Evolutionary conservation across 2,888 invertebrate genomes (phyloP), one percentile per base, ranked within the genome.

Genomic region (Cataglyphis livida): DNA sequence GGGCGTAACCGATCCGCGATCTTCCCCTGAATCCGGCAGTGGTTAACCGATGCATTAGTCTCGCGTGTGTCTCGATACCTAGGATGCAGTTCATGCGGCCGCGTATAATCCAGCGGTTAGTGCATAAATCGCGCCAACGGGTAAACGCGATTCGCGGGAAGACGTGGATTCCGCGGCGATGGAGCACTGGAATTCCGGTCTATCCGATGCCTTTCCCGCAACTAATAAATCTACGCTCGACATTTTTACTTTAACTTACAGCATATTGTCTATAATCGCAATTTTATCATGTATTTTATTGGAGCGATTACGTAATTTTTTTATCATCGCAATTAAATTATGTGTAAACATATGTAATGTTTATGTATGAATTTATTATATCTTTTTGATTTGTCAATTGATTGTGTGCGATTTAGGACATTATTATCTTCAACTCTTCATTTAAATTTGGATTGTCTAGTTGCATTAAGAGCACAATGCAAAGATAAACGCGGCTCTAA

Each of bases 1-100:
- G 83, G 89, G 87, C 88, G 89, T 87, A 84, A 73, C 78, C 85
- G 89, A 90, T 89, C 85, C 81, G 78, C 87, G 90, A 89, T 90
- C 84, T 85, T 87, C 87, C 84, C 79, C 87, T 85, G 87, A 90
- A 90, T 88, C 88, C 84, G 82, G 86, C 88, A 87, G 86, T 90
- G 85, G 85, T 86, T 83, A 83, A 81, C 59, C 68, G 76, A 68
- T 76, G 87, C 86, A 88, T 84, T 83, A 85, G 87, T 81, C 85
- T 85, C 82, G 83, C 87, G 73, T 83, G 87, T 85, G 87, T 87
- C 85, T 85, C 87, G 87, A 81, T 87, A 76, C 73, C 73, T 73
- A 66, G 84, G 57, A 71, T 79, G 75, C 82, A 85, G 85, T 84
- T 81, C 51, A 74, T 81, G 59, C 74, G 32, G 64, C 81, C 81